Evolutionary conservation across 1,140 invertebrate species (phyloP).

Genomic region (Pristionchus pacificus): DNA sequence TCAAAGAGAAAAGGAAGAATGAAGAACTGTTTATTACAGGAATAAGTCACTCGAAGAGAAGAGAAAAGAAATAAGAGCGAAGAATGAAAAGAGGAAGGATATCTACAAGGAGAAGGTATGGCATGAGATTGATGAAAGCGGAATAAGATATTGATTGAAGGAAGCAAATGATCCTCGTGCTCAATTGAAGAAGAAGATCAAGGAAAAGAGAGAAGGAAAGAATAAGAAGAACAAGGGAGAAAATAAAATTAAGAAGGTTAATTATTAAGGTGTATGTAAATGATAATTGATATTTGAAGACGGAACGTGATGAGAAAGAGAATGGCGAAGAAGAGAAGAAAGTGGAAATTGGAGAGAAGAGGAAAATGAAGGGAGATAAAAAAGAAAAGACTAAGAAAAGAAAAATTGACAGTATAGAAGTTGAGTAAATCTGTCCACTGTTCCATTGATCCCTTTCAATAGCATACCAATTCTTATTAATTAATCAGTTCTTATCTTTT

Average conservation of each 20-base stretch:
- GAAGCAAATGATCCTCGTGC: conserved; percentile 7
- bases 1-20: conserved; percentile 21
- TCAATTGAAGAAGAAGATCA: conserved; percentile 18
- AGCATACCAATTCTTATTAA: too few relatives aligned
- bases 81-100: conserved; percentile 15
- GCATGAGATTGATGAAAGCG: background rate
- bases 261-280: conserved; percentile 3
- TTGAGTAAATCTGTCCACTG: too few relatives aligned
- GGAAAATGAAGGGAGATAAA: conserved; percentile 38
- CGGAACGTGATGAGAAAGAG: conserved; percentile 25
- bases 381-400: too few relatives aligned
- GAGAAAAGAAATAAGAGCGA: background rate
- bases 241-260: conserved; percentile 20
- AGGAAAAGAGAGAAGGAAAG: conserved; percentile 20
- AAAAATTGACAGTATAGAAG: too few relatives aligned
- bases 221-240: conserved; percentile 21
- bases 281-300: background rate
- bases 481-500: too few relatives aligned
- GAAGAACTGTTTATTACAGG: conserved; percentile 3
- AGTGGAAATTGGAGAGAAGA: conserved; percentile 27
- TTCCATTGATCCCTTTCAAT: too few relatives aligned
- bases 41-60: conserved; percentile 14
- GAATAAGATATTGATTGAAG: conserved; percentile 10
- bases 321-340: conserved; percentile 27
- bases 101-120: conserved; percentile 19